phyloP scores from a whole-genome alignment of 1,140 invertebrate species.

The Atta cephalotes region DNA sequence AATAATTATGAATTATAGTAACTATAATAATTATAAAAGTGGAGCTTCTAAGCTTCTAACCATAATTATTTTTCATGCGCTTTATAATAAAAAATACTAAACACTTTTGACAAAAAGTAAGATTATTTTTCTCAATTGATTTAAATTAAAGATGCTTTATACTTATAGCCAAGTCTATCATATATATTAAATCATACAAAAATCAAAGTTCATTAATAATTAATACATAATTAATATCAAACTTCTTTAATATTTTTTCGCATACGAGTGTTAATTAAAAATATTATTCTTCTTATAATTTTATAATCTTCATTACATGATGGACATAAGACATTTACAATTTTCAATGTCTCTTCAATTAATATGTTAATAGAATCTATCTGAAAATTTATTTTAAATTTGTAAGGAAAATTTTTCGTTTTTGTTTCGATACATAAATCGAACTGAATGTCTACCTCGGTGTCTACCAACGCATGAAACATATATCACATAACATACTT shows the following conservation, averaged over 20 bases:
- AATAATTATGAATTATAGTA: too few species aligned
- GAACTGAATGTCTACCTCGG: background rate
- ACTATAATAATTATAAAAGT: too few species aligned
- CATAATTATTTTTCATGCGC: too few species aligned
- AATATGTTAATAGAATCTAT: background rate
- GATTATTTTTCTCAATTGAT: too few species aligned
- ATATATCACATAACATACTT: constrained; percentile 36
- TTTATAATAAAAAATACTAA: too few species aligned
- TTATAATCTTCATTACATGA: too few species aligned
- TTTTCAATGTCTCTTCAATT: background rate
- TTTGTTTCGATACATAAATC: constrained; percentile 20
- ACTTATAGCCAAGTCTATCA: too few species aligned
- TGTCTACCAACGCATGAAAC: background rate
- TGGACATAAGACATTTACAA: background rate
- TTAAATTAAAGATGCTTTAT: too few species aligned
- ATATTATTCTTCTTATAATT: background rate
- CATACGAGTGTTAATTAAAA: background rate
- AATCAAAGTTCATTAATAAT: too few species aligned
- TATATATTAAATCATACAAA: too few species aligned
- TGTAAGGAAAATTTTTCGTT: background rate
- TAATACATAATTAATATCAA: background rate
- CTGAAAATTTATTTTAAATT: background rate
- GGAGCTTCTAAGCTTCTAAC: too few species aligned
- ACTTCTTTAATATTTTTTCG: background rate
- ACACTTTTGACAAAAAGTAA: too few species aligned